Evolutionary conservation across 2,113 vertebrate species (phyloP).

Genomic region (Cryptomyrus ogoouensis): DNA sequence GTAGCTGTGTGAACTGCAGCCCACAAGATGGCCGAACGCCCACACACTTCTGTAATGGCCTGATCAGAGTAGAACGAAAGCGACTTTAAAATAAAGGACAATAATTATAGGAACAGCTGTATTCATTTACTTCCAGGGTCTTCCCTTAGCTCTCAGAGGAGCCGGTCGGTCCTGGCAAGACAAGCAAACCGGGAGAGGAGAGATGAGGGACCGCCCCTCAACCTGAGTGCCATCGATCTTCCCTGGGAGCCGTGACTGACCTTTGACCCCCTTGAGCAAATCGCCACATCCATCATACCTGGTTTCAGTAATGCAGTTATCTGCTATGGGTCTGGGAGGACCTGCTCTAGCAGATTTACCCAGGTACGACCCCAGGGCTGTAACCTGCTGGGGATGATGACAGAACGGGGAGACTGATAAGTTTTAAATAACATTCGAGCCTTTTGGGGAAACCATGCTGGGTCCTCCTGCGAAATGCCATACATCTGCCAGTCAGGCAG

Average conservation of each 20-base stretch:
- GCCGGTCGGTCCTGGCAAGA: conserved; percentile 50
- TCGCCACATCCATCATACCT: conserved; percentile 49
- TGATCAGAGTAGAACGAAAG: conserved; percentile 9
- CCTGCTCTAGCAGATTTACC: not conserved
- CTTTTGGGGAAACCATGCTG: not conserved
- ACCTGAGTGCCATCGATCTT: conserved; percentile 57
- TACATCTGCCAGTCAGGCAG: not conserved
- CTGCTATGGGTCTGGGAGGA: conserved; percentile 32
- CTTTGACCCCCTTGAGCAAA: conserved; percentile 44
- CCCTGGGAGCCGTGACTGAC: conserved; percentile 51
- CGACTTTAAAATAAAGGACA: conserved; percentile 33
- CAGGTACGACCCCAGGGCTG: conserved; percentile 8
- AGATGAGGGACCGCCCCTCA: conserved; percentile 46
- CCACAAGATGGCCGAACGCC: not conserved
- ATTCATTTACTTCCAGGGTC: conserved; percentile 36
- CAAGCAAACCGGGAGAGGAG: conserved; percentile 42
- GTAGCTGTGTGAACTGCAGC: not conserved
- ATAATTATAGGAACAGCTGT: conserved; percentile 32
- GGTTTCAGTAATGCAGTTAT: conserved; percentile 44
- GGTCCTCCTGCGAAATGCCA: not conserved
- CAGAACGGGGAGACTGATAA: not conserved
- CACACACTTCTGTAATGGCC: conserved; percentile 12
- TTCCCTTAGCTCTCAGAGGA: not conserved
- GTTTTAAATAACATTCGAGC: not conserved
- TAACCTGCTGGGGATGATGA: not conserved